phyloP scores from a whole-genome alignment of 1,140 invertebrate genomes.

The Calephelis virginiensis region DNA sequence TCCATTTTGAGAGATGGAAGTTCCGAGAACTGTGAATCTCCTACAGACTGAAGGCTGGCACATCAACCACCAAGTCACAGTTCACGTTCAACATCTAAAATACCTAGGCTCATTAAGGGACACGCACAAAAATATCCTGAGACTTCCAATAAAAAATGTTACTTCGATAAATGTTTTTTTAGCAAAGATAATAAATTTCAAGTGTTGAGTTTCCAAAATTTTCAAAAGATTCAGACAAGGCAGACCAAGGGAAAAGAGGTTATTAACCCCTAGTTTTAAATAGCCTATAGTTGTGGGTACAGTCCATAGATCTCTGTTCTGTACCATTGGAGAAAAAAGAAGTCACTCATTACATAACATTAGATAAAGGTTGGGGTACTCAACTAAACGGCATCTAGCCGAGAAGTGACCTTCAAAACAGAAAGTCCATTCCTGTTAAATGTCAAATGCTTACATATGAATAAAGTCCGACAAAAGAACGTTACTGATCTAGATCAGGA shows the following conservation, averaged over 20 bases:
- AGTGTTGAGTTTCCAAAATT: slow-evolving; percentile 27
- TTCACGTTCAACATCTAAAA: slow-evolving; percentile 29
- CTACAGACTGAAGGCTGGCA: slow-evolving; percentile 30
- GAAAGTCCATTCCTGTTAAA: slow-evolving; percentile 37
- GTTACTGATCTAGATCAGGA: slow-evolving; percentile 26
- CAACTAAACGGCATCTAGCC: slow-evolving; percentile 29
- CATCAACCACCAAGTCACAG: slow-evolving; percentile 32
- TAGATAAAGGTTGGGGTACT: slow-evolving; percentile 33
- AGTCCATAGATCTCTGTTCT: not conserved
- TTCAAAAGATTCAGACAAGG: slow-evolving; percentile 6
- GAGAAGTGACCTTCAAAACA: slow-evolving; percentile 30
- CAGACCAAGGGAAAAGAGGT: not conserved
- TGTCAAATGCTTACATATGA: slow-evolving; percentile 20
- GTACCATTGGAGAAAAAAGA: not conserved
- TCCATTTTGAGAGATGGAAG: slow-evolving; percentile 24
- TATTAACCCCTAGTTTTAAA: not conserved
- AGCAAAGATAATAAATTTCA: not conserved
- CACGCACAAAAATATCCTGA: slow-evolving; percentile 23
- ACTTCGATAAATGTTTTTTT: not conserved
- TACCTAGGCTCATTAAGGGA: slow-evolving; percentile 42
- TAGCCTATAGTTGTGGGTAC: not conserved
- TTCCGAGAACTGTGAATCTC: slow-evolving; percentile 22
- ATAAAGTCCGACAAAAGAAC: slow-evolving; percentile 30
- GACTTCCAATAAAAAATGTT: slow-evolving; percentile 15
- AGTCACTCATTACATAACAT: not conserved